Evolutionary conservation across 2,797 vertebrate genomes (phyloP), one percentile per base, ranked within the genome.

Genomic region (Gymnodraco acuticeps): DNA sequence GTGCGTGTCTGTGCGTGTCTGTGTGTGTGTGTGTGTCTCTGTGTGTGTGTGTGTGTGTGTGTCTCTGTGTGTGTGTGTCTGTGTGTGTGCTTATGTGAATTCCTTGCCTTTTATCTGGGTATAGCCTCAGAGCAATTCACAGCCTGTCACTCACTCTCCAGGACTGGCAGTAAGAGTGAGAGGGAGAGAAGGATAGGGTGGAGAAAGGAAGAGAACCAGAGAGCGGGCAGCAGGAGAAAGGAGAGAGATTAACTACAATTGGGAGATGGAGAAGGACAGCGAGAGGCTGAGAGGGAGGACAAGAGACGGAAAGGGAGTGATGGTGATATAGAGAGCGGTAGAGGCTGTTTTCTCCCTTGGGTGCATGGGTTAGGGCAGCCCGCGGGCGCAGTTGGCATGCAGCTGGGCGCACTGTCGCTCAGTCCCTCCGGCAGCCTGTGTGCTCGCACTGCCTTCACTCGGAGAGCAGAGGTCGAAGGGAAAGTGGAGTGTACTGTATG

Each of bases 371-470:
- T 78, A 87, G 91, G 91, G 88, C 86, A 89, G 89, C 90, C 91
- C 79, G 85, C 85, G 77, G 92, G 93, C 90, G 50, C 91, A 93
- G 92, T 94, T 94, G 94, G 89, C 93, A 94, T 92, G 89, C 94
- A 95, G 94, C 94, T 95, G 94, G 92, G 92, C 93, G 92, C 92
- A 70, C 87, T 89, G 88, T 86, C 87, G 86, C 85, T 82, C 82
- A 67, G 76, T 93, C 92, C 94, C 83, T 66, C 80, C 83, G 90
- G 92, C 88, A 63, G 72, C 68, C 85, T 89, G 82, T 91, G 91
- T 88, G 86, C 88, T 78, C 67, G 23, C 88, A 70, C 84, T 90
- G 91, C 83, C 88, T 92, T 88, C 84, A 84, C 86, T 88, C 60
- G 19, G 88, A 90, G 88, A 92, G 88, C 88, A 90, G 91, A 91